Evolutionary conservation across 2,888 invertebrate genomes (phyloP), one percentile per base, ranked within the genome.

Genomic region (Alcis repandata): DNA sequence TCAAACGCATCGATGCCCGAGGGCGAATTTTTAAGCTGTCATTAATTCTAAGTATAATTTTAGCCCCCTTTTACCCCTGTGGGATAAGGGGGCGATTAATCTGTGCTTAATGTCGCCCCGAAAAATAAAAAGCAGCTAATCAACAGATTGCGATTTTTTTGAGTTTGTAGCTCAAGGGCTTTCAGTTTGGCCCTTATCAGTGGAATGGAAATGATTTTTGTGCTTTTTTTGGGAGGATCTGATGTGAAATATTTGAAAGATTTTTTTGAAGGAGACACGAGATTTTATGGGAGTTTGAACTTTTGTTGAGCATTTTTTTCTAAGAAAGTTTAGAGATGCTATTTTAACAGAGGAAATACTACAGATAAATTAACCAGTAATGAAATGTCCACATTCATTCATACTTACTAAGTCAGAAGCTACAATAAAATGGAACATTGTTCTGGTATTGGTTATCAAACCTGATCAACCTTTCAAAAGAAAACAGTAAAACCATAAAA

Each of bases 91-190:
- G 85, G 87, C 87, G 88, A 90, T 92, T 92, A 92, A 91, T 88
- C 88, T 84, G 86, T 87, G 84, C 88, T 92, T 92, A 92, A 91
- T 90, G 91, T 91, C 89, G 79, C 88, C 86, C 89, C 89, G 83
- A 88, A 84, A 85, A 83, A 85, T 86, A 87, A 89, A 91, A 91
- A 89, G 85, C 81, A 84, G 86, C 92, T 88, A 92, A 92, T 92
- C 92, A 92, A 90, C 90, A 87, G 91, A 92, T 92, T 91, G 91
- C 79, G 82, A 81, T 83, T 82, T 84, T 82, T 84, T 86, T 76
- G 71, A 78, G 60, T 65, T 51, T 61, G 40, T 72, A 67, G 83
- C 88, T 75, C 68, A 67, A 73, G 82, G 81, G 79, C 73, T 66
- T 68, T 19, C 62, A 71, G 69, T 68, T 77, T 75, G 69, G 68